Evolutionary conservation across 2,888 invertebrate genomes (phyloP).

Genomic region (Anoplius nigerrimus): DNA sequence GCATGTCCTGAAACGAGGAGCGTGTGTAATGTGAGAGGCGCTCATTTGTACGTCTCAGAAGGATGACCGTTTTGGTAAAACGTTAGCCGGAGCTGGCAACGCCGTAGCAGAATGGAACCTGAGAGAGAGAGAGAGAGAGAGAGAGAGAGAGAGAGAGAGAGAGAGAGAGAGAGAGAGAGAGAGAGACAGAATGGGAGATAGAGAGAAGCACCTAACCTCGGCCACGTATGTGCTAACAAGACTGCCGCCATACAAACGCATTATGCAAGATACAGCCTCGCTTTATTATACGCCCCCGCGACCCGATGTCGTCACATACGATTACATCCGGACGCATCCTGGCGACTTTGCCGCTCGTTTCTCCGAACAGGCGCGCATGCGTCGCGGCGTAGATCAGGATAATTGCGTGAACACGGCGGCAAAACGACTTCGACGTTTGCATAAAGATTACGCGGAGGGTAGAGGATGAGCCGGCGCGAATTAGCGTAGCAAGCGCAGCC

Average conservation of each 20-base stretch:
- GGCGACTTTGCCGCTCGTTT: no score
- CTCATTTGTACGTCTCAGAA: background rate
- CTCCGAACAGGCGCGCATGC: background rate
- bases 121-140: background rate
- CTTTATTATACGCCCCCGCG: slow-evolving; percentile 39
- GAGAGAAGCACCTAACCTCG: background rate
- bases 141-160: background rate
- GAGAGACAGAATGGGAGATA: background rate
- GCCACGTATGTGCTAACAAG: slow-evolving; percentile 40
- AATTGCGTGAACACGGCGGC: background rate
- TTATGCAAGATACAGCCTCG: slow-evolving; percentile 40
- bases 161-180: background rate
- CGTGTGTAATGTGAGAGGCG: background rate
- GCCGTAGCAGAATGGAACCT: background rate
- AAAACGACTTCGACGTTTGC: slow-evolving; percentile 19
- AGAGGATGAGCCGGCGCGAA: background rate
- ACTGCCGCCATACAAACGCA: slow-evolving; percentile 42
- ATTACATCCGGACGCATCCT: slow-evolving; percentile 16
- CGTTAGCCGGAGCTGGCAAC: slow-evolving; percentile 8
- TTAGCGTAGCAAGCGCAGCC: background rate
- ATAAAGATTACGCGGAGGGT: slow-evolving; percentile 24
- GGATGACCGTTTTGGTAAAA: background rate
- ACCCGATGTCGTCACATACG: slow-evolving; percentile 20
- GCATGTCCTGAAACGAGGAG: background rate
- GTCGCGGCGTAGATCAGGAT: background rate